These are phyloP conservation scores for Ommatoiulus sabulosus DNA, from an alignment of 2,888 invertebrate species.

Conservation along the genomic window DNA sequence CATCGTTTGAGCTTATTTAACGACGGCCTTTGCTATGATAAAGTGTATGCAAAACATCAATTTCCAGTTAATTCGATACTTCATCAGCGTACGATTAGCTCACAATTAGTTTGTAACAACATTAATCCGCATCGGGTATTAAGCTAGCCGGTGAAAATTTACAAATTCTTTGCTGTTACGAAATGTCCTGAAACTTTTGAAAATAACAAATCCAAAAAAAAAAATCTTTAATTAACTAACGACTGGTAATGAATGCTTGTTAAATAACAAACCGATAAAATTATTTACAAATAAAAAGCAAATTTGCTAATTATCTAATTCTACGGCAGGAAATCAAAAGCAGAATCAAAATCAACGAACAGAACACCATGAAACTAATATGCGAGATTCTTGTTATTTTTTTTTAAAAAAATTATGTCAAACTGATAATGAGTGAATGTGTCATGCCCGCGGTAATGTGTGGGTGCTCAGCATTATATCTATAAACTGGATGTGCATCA, in stretches of 20 bases:
- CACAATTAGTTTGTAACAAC: not conserved
- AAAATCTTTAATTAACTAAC: not conserved
- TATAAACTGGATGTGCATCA: not conserved
- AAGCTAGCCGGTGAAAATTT: not conserved
- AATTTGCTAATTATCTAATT: not conserved
- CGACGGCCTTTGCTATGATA: too few species aligned
- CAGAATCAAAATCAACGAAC: not conserved
- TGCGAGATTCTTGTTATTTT: not conserved
- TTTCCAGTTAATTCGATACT: not conserved
- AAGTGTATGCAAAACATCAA: too few species aligned
- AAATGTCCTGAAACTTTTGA: not conserved
- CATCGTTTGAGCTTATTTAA: too few species aligned
- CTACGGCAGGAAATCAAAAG: not conserved
- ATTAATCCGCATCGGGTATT: not conserved
- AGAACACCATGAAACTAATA: not conserved
- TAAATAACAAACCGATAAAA: not conserved
- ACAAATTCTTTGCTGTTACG: not conserved
- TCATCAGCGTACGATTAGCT: not conserved
- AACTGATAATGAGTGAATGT: not conserved
- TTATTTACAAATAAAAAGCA: not conserved
- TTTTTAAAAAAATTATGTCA: too few species aligned
- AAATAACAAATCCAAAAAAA: not conserved
- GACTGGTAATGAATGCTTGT: not conserved
- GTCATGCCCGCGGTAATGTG: not conserved
- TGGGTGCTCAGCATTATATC: not conserved